Evolutionary conservation across 1,140 invertebrate species (phyloP).

Genomic region (Nautilus pompilius): DNA sequence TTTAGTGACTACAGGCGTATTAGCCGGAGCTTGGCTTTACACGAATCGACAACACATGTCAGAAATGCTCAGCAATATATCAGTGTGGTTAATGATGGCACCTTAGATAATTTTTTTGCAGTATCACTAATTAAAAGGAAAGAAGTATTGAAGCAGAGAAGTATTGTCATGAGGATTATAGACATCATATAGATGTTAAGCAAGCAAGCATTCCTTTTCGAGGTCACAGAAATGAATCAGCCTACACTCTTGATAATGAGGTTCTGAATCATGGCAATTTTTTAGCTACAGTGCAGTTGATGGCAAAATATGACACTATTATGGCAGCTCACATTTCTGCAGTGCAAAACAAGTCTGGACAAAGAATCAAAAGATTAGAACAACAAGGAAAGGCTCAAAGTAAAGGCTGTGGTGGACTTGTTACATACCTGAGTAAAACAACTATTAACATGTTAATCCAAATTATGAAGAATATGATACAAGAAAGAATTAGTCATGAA

Average conservation of each 20-base stretch:
- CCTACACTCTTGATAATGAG: neutral
- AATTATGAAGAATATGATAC: too few species aligned
- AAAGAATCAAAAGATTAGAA: neutral
- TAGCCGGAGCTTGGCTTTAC: too few species aligned
- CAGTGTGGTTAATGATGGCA: neutral
- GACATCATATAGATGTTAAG: neutral
- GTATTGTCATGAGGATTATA: constrained; percentile 1
- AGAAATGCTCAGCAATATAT: neutral
- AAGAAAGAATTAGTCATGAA: neutral
- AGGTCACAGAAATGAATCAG: neutral
- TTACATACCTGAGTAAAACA: neutral
- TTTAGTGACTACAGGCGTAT: neutral
- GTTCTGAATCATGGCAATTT: constrained; percentile 4
- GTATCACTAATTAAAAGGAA: neutral
- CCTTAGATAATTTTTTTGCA: neutral
- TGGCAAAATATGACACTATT: neutral
- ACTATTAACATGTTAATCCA: too few species aligned
- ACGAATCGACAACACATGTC: neutral
- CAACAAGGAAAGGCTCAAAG: neutral
- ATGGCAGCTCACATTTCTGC: neutral
- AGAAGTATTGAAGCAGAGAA: neutral
- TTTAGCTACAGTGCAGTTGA: neutral
- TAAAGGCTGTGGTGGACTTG: neutral
- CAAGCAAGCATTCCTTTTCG: neutral
- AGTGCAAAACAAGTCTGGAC: neutral